Evolutionary conservation across 2,113 vertebrate species (phyloP), one percentile per base, ranked within the genome.

Genomic region (Paralichthys olivaceus): DNA sequence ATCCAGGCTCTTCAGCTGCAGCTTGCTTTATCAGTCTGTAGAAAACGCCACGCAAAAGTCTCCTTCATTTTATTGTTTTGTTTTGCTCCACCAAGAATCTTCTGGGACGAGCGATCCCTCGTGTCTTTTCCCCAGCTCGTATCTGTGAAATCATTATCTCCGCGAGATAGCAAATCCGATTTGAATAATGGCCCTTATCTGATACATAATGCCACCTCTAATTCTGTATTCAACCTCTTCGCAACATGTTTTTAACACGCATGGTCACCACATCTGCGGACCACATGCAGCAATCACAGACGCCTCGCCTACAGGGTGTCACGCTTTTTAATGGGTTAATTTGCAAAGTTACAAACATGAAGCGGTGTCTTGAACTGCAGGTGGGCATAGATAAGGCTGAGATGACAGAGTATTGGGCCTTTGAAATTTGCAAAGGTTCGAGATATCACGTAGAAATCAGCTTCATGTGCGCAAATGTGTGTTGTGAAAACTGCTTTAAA

Each of bases 101-200:
- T 76, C 47, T 19, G 12, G 57, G 68, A n/a, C 32, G 2, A 45
- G 51, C 45, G 6, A 63, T 69, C 65, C 34, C 70, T 73, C 25
- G 17, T 72, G 65, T 83, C 69, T 75, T 19, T 51, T 29, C 49
- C 45, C 75, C 61, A 13, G 26, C 66, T 76, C 22, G 4, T 54
- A 72, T 77, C 54, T 80, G 69, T 77, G 61, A 76, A 80, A 80
- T 84, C 79, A 66, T 75, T 75, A 84, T 81, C 75, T 80, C 63
- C 0, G 4, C 37, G 0, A 81, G 70, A 79, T 83, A 79, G 84
- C 25, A 25, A 88, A 60, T 65, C 71, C 4, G 34, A 88, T 88
- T 89, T 83, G 77, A 91, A 89, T 91, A 89, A 89, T 88, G 56
- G 37, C 59, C 64, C 69, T 79, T 77, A 85, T 85, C 81, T 83